These are phyloP conservation scores for Xerus inauris DNA, from an alignment of 2,113 vertebrate species.

Conservation along the genomic window DNA sequence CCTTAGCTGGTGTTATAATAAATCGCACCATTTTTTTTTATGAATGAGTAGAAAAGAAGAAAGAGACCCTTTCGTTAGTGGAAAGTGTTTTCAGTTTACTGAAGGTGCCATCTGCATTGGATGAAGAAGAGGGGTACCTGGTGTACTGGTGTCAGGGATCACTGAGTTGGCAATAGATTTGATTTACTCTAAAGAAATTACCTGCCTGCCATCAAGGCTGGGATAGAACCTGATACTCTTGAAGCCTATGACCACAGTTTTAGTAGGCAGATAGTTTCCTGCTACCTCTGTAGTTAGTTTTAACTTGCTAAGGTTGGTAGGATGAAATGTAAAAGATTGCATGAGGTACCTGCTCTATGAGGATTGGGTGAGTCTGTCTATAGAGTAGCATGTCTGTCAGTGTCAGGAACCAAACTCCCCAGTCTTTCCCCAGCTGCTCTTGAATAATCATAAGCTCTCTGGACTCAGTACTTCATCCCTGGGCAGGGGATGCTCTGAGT, in stretches of 20 bases:
- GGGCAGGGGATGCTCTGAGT: background rate
- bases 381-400: slow-evolving; percentile 1
- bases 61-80: background rate
- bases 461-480: background rate
- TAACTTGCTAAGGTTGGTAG: slow-evolving; percentile 56
- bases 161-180: background rate
- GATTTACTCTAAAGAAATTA: slow-evolving; percentile 27
- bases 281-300: slow-evolving; percentile 40
- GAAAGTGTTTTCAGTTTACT: background rate
- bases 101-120: background rate
- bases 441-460: background rate
- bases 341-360: background rate
- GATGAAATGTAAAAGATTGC: slow-evolving; percentile 51
- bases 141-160: background rate
- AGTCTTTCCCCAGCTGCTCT: background rate
- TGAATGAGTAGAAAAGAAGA: background rate
- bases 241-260: background rate
- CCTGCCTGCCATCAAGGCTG: background rate
- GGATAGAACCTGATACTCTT: slow-evolving; percentile 21
- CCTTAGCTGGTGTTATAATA: background rate
- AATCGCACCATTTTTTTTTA: slow-evolving; percentile 4
- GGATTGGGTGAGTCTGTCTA: background rate
- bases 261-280: slow-evolving; percentile 29
- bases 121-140: background rate
- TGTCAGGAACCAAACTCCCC: background rate